These are phyloP conservation scores for Tanypteryx hageni DNA, from an alignment of 2,888 invertebrate genomes.

Conservation along the genomic window DNA sequence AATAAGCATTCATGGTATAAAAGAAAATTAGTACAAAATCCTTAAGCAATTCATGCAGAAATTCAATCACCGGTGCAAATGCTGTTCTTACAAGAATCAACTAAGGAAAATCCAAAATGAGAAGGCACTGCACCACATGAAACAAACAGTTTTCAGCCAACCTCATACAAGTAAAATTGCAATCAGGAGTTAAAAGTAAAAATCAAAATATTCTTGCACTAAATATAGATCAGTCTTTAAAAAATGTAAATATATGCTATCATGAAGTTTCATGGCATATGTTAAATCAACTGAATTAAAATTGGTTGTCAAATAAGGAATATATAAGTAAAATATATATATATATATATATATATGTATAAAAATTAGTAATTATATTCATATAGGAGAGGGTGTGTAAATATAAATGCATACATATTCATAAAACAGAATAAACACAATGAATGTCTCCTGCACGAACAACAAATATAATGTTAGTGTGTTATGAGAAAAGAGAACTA, in stretches of 20 bases:
- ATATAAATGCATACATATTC: conserved; percentile 64
- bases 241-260: conserved; percentile 60
- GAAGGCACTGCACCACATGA: conserved; percentile 47
- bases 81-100: not conserved
- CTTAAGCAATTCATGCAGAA: conserved; percentile 17
- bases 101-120: conserved; percentile 2
- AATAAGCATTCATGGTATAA: not conserved
- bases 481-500: conserved; percentile 46
- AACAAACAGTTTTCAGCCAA: conserved; percentile 40
- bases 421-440: conserved; percentile 59
- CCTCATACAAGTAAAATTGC: conserved; percentile 40
- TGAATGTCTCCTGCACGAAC: conserved; percentile 56
- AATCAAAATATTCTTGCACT: conserved; percentile 43
- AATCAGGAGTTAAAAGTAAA: conserved; percentile 46
- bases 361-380: conserved; percentile 63
- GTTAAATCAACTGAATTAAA: conserved; percentile 55
- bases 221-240: conserved; percentile 62
- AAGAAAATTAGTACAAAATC: not conserved
- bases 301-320: conserved; percentile 59
- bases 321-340: conserved; percentile 54
- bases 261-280: conserved; percentile 56
- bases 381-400: conserved; percentile 49
- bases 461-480: conserved; percentile 51
- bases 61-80: conserved; percentile 3
- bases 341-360: conserved; percentile 49